Evolutionary conservation across 1,140 invertebrate genomes (phyloP), one percentile per base, ranked within the genome.

Genomic region (Dinoponera quadriceps): DNA sequence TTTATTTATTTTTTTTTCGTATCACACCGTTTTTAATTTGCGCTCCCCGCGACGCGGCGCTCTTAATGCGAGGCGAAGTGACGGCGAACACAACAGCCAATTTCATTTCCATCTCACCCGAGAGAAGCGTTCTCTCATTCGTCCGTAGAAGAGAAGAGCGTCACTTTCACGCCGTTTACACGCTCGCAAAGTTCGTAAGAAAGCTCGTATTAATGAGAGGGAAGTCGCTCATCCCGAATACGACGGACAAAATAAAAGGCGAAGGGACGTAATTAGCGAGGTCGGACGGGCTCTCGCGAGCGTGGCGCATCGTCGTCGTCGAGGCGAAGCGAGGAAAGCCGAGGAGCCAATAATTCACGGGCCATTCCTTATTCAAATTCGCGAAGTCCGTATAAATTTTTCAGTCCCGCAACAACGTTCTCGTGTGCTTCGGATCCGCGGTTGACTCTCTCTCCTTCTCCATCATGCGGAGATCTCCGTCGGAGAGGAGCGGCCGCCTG

Each of bases 301-400:
- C 54, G 29, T 4, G 49, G 49, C 33, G 57, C 27, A 65, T 62
- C 27, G 82, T 73, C 72, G 75, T 74, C 82, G 72, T 55, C 62
- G 14, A 7, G 51, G 55, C 48, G 73, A 87, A 62, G 51, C 48
- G 77, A 25, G 29, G 60, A 87, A 87, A 87, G 60, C 74, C 81
- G 78, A 78, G 13, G 25, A 84, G 69, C 66, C 85, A 84, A 90
- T 87, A 85, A 89, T 89, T 88, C 83, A 83, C 78, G 73, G 71
- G 29, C 77, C 63, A 80, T 88, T 85, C 54, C 82, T 88, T 88
- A 89, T 89, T 89, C 85, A 88, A 88, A 86, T 66, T 68, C 71
- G 29, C 48, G 60, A 20, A 13, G 75, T 51, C 29, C 38, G 16
- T 27, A 25, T 80, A 55, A 66, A 77, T 51, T 66, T 66, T 54